Percentiles rank a stretch among this genome's conserved stretches.
These are phyloP conservation scores for Triplophysa yarkandensis DNA, from an alignment of 2,797 vertebrate genomes.

Conservation along the genomic window DNA sequence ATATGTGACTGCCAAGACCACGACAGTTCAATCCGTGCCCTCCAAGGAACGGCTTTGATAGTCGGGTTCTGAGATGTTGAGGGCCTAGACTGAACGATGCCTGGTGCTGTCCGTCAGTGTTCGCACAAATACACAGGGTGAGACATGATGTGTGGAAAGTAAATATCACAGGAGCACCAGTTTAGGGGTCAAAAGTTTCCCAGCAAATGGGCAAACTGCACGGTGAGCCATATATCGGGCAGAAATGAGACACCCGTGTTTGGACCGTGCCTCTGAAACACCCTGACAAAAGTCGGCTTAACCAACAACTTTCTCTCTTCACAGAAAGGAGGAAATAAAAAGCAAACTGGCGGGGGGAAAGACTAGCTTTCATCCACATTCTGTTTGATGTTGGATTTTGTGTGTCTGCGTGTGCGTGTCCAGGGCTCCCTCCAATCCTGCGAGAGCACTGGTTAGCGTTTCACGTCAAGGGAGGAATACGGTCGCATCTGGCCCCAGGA, in stretches of 20 bases:
- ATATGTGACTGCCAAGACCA: slow-evolving; percentile 48
- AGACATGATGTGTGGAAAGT: background rate
- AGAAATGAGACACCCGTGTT: slow-evolving; percentile 48
- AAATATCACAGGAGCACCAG: slow-evolving; percentile 21
- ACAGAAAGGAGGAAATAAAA: slow-evolving; percentile 56
- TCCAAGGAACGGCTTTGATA: slow-evolving; percentile 49
- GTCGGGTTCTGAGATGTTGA: slow-evolving; percentile 42
- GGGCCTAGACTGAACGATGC: slow-evolving; percentile 41
- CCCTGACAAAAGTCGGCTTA: slow-evolving; percentile 59
- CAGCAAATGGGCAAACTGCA: slow-evolving; percentile 11
- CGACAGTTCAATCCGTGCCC: slow-evolving; percentile 45
- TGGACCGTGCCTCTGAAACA: slow-evolving; percentile 61
- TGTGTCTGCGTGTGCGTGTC: slow-evolving; percentile 36
- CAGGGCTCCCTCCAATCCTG: slow-evolving; percentile 59
- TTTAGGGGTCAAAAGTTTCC: slow-evolving; percentile 29
- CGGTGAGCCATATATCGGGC: slow-evolving; percentile 39
- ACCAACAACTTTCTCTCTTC: slow-evolving; percentile 58
- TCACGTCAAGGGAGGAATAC: slow-evolving; percentile 61
- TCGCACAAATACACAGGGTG: background rate
- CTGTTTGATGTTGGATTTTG: slow-evolving; percentile 69
- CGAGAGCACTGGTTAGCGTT: slow-evolving; percentile 64
- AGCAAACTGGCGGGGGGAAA: slow-evolving; percentile 58
- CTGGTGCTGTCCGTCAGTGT: background rate
- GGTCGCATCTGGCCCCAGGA: slow-evolving; percentile 50
- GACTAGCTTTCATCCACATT: slow-evolving; percentile 62